Base-by-base conservation (phyloP, 2,113 vertebrate species). In the Tor tambroides region DNA sequence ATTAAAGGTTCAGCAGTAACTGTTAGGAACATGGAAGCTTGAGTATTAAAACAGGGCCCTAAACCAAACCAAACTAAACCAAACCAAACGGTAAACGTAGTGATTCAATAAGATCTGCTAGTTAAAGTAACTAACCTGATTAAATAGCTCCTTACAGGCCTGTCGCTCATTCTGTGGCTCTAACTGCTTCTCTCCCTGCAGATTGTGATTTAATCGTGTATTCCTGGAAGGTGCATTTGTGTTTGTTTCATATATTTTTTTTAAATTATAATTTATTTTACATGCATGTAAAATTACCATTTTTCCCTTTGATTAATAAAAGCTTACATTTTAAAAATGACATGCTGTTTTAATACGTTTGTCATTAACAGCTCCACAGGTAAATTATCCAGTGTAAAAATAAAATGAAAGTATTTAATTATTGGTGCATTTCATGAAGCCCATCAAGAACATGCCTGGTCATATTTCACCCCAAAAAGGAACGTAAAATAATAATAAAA, bases 31-130 rank as follows among this genome's bases (percentile, higher is more conserved):
- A 30, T 30, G 61, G 30, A 69, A 71, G 74, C 35, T 87, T 82
- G 85, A 82, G 78, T 56, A 84, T 83, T 78, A 49, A 46, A 67
- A 83, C 83, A 91, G 89, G 91, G 87, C 81, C 56, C 91, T 88
- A 91, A 90, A 92, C 85, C 91, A 8, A 32, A 32, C 32, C 32
- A 49, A n/a, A n/a, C n/a, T 88, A 91, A 90, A 92, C 85, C 91
- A 8, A 90, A 54, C 35, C 30, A 79, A 17, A 87, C 49, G 49
- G 32, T 61, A 19, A 86, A 74, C 32, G 71, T 87, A 87, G 79
- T 87, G 86, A 83, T 87, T 83, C 21, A 8, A 56, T 54, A 67
- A 49, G 41, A 78, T 43, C 51, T 30, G 26, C 21, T 19, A 51
- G 59, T 65, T 78, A 12, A 43, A 28, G 43, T 43, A 56, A 43